Conservation (phyloP, 2,888 invertebrate species). For the Endotricha flammealis region DNA sequence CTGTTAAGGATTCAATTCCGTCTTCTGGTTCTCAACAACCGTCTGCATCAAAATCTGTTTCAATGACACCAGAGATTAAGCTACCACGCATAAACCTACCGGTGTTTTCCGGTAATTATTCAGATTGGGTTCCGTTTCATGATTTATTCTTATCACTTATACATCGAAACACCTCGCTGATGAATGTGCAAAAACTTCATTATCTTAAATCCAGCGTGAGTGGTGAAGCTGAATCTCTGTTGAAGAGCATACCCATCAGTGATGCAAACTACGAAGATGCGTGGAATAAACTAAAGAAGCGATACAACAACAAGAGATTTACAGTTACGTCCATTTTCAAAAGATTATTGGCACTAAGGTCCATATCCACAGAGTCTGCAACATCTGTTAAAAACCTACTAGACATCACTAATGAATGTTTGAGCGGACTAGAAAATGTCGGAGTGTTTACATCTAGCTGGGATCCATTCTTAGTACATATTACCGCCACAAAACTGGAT, state of each 20-base stretch:
- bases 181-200: slow-evolving; percentile 19
- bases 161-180: slow-evolving; percentile 15
- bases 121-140: slow-evolving; percentile 14
- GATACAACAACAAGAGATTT: slow-evolving; percentile 24
- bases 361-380: no score
- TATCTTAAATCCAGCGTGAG: slow-evolving; percentile 16
- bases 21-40: no score
- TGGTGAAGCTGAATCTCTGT: slow-evolving; percentile 23
- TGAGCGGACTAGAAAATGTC: slow-evolving; percentile 16
- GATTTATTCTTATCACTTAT: slow-evolving; percentile 18
- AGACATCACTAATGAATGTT: slow-evolving; percentile 18
- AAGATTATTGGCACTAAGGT: slow-evolving; percentile 12
- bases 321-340: slow-evolving; percentile 22
- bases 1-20: no score
- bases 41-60: no score
- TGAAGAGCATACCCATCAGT: slow-evolving; percentile 22
- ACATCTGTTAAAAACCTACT: slow-evolving; percentile 10
- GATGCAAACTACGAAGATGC: slow-evolving; percentile 20
- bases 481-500: slow-evolving; percentile 19
- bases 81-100: no score
- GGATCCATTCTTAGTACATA: slow-evolving; percentile 19
- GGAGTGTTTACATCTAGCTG: slow-evolving; percentile 13
- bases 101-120: slow-evolving; percentile 13
- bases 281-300: slow-evolving; percentile 19
- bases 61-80: no score